phyloP scores from a whole-genome alignment of 2,113 vertebrate genomes.

The Ranitomeya imitator region DNA sequence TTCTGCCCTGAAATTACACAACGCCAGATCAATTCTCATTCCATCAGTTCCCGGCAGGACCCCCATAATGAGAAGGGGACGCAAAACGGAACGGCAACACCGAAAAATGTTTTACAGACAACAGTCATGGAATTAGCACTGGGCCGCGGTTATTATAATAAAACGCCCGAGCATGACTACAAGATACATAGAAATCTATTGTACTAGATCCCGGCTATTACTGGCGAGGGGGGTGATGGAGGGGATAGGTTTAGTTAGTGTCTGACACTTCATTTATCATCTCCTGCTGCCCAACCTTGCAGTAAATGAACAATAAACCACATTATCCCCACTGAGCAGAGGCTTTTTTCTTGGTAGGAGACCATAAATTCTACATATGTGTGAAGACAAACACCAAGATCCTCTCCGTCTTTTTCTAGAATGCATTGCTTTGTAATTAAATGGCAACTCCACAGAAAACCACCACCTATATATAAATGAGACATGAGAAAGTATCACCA shows the following conservation, averaged over 20 bases:
- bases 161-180: not conserved
- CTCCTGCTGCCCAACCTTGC: conserved; percentile 81
- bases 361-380: conserved; percentile 61
- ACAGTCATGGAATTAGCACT: not conserved
- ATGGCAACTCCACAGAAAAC: not conserved
- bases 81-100: not conserved
- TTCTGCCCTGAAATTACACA: not conserved
- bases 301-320: conserved; percentile 77
- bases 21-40: conserved; percentile 35
- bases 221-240: conserved; percentile 66
- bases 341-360: not conserved
- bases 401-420: not conserved
- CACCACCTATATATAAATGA: too few relatives aligned
- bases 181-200: conserved; percentile 11
- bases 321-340: conserved; percentile 62
- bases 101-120: not conserved
- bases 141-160: conserved; percentile 25
- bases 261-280: conserved; percentile 83
- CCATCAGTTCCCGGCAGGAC: not conserved
- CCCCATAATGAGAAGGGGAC: not conserved
- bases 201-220: not conserved
- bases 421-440: not conserved
- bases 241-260: conserved; percentile 76
- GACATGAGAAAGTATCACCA: too few relatives aligned
- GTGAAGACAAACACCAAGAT: conserved; percentile 27